phyloP scores from a whole-genome alignment of 2,113 vertebrate species.

The Gavia stellata region DNA sequence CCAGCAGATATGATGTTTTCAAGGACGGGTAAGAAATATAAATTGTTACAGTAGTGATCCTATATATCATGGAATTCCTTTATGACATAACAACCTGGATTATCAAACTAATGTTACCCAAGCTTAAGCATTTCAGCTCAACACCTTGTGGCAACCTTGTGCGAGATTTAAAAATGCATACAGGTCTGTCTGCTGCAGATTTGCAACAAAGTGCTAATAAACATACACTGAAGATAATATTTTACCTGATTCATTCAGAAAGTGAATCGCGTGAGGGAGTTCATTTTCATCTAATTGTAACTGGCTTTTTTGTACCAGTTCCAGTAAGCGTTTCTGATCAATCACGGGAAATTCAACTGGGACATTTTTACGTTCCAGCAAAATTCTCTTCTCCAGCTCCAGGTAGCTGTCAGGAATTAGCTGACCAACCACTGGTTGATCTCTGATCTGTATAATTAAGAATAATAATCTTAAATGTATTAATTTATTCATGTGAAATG shows the following conservation, averaged over 20 bases:
- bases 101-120: not conserved
- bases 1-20: not conserved
- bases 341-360: constrained; percentile 90
- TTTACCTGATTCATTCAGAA: constrained; percentile 92
- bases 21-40: not conserved
- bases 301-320: constrained; percentile 85
- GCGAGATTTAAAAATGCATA: not conserved
- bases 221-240: not conserved
- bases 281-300: constrained; percentile 91
- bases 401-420: constrained; percentile 94
- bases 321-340: constrained; percentile 75
- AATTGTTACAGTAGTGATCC: not conserved
- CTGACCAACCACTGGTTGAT: constrained; percentile 92
- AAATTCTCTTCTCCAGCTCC: constrained; percentile 87
- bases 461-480: constrained; percentile 11
- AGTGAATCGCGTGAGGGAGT: constrained; percentile 88
- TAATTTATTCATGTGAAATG: not conserved
- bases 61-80: not conserved
- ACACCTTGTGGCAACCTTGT: not conserved
- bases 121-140: not conserved
- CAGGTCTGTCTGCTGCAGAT: not conserved
- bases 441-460: constrained; percentile 82
- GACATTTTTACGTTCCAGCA: constrained; percentile 79
- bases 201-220: not conserved
- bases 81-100: not conserved